These are phyloP conservation scores for Astropecten irregularis DNA, from an alignment of 53 echinoderm and acorn worm genomes.

Conservation along the genomic window DNA sequence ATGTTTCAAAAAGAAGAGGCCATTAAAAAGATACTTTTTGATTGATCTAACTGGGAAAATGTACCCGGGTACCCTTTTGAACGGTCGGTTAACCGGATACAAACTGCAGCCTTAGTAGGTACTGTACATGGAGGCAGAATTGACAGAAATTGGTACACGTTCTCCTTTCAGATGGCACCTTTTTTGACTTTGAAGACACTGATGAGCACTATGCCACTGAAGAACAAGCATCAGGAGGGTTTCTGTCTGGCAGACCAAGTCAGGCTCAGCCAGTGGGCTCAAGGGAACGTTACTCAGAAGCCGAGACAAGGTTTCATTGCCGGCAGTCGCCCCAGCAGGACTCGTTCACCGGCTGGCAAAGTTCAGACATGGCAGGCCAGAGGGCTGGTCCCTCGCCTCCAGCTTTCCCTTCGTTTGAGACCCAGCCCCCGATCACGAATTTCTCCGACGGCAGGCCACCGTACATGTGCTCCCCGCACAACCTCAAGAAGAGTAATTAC, in stretches of 20 bases:
- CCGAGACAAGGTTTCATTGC: not conserved
- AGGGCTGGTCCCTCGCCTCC: not conserved
- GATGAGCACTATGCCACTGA: too few relatives aligned
- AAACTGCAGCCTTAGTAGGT: too few relatives aligned
- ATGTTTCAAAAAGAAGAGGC: too few relatives aligned
- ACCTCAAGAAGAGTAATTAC: not conserved
- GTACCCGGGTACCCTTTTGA: too few relatives aligned
- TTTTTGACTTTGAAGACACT: not conserved
- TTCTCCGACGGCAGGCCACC: not conserved
- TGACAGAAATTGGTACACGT: not conserved
- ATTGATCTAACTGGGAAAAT: too few relatives aligned
- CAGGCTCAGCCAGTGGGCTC: not conserved
- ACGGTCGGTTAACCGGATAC: too few relatives aligned
- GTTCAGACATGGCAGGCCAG: not conserved
- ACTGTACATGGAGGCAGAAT: too few relatives aligned
- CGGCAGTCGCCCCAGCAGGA: not conserved
- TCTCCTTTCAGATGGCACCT: not conserved
- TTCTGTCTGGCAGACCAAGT: not conserved
- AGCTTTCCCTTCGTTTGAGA: not conserved
- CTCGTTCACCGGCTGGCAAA: not conserved
- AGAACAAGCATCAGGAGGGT: too few relatives aligned
- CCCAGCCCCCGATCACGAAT: not conserved
- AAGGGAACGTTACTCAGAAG: not conserved
- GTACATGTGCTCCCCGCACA: not conserved
- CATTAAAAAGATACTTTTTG: too few relatives aligned